Conservation (phyloP, 2,797 vertebrate genomes). For the Pristis pectinata region DNA sequence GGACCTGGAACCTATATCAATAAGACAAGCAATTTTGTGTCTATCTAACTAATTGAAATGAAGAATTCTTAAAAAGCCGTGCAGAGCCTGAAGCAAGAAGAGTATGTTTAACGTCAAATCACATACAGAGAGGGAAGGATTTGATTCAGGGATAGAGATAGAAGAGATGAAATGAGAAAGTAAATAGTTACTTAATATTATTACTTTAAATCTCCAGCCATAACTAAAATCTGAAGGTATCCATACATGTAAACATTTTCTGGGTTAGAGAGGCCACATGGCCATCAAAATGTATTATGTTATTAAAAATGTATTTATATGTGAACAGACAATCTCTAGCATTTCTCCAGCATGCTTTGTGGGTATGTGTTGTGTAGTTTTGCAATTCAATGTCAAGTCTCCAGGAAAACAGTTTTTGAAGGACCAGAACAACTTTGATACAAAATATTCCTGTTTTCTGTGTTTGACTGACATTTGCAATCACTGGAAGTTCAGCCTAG, state of each 20-base stretch:
- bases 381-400: not conserved
- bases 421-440: not conserved
- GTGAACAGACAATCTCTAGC: not conserved
- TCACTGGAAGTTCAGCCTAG: not conserved
- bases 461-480: not conserved
- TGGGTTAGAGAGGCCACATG: not conserved
- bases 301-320: not conserved
- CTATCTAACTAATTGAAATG: not conserved
- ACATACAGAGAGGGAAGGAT: not conserved
- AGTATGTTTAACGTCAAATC: not conserved
- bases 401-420: not conserved
- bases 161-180: not conserved
- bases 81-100: not conserved
- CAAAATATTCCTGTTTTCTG: not conserved
- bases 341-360: not conserved
- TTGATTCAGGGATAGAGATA: not conserved
- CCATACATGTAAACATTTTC: not conserved
- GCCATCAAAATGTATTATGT: not conserved
- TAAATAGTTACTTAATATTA: not conserved
- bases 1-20: not conserved
- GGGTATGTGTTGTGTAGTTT: not conserved
- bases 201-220: not conserved
- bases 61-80: not conserved
- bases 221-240: not conserved
- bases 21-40: not conserved